A percentile compares a stretch with the other conserved stretches of the same genome.
Evolutionary conservation across 2,888 invertebrate species (phyloP).

Genomic region (Onthophagus sagittarius): DNA sequence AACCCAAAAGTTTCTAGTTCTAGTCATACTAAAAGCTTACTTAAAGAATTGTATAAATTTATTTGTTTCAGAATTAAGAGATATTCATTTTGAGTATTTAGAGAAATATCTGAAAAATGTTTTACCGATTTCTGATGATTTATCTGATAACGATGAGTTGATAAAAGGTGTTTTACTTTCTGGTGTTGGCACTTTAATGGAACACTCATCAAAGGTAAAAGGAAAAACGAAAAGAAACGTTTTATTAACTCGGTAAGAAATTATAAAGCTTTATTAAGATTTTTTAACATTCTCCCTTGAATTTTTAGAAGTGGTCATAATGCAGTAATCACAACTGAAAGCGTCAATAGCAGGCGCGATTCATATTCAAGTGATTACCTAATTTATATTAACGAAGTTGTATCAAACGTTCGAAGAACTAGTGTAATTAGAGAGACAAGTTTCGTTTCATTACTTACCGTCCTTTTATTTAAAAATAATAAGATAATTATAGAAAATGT

Average conservation of each 20-base stretch:
- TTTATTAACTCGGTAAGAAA: constrained; percentile 53
- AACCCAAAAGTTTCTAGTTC: background rate
- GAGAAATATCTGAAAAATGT: constrained; percentile 43
- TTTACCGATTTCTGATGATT: constrained; percentile 47
- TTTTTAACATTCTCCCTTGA: constrained; percentile 1
- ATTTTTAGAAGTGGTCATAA: constrained; percentile 54
- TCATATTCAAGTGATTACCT: constrained; percentile 50
- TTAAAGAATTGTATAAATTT: constrained; percentile 1
- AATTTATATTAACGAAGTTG: constrained; percentile 56
- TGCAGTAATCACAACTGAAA: constrained; percentile 59
- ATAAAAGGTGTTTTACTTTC: constrained; percentile 56
- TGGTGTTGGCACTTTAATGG: constrained; percentile 56
- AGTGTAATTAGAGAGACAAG: constrained; percentile 57
- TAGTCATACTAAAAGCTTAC: background rate
- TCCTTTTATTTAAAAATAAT: constrained; percentile 54
- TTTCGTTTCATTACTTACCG: constrained; percentile 56
- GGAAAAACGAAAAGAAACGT: constrained; percentile 51
- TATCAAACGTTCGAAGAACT: constrained; percentile 54
- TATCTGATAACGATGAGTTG: constrained; percentile 56
- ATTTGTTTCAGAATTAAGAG: constrained; percentile 52
- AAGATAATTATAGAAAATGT: constrained; percentile 38
- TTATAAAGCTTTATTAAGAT: too few species aligned
- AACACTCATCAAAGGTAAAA: constrained; percentile 52
- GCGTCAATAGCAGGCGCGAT: constrained; percentile 57
- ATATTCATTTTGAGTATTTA: constrained; percentile 55